A percentile compares a stretch with the other conserved stretches of the same genome.
Conservation (phyloP, 2,113 vertebrate genomes). For the Morone chrysops region DNA sequence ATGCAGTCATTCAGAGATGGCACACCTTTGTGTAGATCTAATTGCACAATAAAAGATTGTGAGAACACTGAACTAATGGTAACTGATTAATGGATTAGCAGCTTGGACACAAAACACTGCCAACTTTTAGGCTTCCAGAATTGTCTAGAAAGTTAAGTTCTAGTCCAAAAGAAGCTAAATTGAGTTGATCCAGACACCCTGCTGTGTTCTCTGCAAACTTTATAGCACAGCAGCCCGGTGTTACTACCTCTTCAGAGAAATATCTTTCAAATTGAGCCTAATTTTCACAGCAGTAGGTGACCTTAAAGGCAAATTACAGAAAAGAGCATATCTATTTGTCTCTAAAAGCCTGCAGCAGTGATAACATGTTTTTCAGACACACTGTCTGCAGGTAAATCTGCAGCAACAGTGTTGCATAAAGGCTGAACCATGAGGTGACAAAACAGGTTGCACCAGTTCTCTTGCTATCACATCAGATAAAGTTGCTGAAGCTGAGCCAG, state of each 20-base stretch:
- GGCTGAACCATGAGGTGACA: constrained; percentile 17
- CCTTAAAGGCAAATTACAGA: constrained; percentile 3
- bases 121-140: background rate
- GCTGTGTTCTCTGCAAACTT: background rate
- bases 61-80: too few relatives aligned
- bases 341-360: constrained; percentile 17
- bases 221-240: background rate
- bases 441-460: constrained; percentile 71
- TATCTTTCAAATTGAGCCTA: constrained; percentile 8
- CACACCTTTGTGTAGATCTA: background rate
- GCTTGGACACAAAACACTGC: background rate
- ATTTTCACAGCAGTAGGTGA: constrained; percentile 11
- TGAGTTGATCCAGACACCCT: background rate
- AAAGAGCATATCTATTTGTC: constrained; percentile 30
- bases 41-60: background rate
- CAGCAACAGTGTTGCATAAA: constrained; percentile 34
- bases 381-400: background rate
- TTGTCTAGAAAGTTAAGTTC: background rate
- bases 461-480: constrained; percentile 44
- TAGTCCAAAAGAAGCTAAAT: background rate
- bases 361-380: constrained; percentile 18
- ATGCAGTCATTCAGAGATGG: background rate
- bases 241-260: background rate
- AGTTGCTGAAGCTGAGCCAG: constrained; percentile 26
- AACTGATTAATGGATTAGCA: background rate